Evolutionary conservation across 2,888 invertebrate genomes (phyloP), one percentile per base, ranked within the genome.

Genomic region (Dermolepida albohirtum): DNA sequence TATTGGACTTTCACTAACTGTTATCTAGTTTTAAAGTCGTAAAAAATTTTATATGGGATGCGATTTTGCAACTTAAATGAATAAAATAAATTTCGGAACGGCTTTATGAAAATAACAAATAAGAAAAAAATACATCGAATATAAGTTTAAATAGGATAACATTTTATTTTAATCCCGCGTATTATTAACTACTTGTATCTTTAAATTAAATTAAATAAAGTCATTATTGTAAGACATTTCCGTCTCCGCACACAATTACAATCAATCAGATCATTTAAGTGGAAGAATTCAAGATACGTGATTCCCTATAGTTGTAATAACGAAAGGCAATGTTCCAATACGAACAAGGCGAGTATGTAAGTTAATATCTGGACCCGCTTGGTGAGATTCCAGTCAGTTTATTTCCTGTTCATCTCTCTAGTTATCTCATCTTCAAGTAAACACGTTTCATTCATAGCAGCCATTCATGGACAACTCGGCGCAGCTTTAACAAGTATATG

Each of bases 391-490:
- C 72, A 73, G 71, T 74, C 68, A 68, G 73, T 75, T 73, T 75
- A 72, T 75, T 75, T 75, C 75, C 75, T 74, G 74, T 70, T 72
- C 73, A 70, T 74, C 73, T 34, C 34, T 74, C 71, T 70, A 65
- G 73, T 74, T 74, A 74, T 75, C 74, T 73, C 71, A 67, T 73
- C 70, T 70, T 66, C 65, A 68, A 72, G 74, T 74, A 71, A 75
- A 74, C 73, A 70, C 71, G 71, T 72, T 75, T 75, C 75, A 75
- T 75, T 75, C 75, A 75, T 75, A 74, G 73, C 72, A 49, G 64
- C 75, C 75, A 75, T 75, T 75, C 75, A 75, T 73, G 74, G 57
- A 66, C 66, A 57, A 57, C 59, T 59, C 66, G 66, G 44, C 55
- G 66, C 55, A 57, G 40, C 57, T 66, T 66, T 66, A 54, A 55